Evolutionary conservation across 2,888 invertebrate genomes (phyloP).

Genomic region (Empis stercorea): DNA sequence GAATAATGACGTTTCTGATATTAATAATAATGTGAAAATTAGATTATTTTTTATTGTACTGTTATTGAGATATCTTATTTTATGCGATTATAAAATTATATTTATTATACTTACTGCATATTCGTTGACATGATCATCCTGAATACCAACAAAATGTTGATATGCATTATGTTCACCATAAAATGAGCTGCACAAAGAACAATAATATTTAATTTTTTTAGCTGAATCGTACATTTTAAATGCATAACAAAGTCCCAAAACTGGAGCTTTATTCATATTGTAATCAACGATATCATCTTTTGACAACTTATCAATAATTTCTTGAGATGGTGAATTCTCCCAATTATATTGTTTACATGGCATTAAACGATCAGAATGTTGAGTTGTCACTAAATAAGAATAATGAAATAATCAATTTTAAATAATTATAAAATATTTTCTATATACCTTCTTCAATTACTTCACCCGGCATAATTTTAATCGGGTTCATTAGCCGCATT

Average conservation of each 20-base stretch:
- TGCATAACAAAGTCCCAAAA: not conserved
- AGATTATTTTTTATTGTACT: not conserved
- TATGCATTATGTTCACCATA: not conserved
- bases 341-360: not conserved
- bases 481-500: conserved; percentile 2
- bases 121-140: not conserved
- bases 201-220: not conserved
- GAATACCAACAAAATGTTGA: not conserved
- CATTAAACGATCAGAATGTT: not conserved
- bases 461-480: conserved; percentile 11
- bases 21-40: not conserved
- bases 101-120: not conserved
- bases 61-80: too few species aligned
- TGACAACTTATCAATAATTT: not conserved
- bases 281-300: not conserved
- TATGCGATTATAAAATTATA: too few species aligned
- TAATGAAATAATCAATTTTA: too few species aligned
- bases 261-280: not conserved
- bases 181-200: not conserved
- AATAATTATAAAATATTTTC: not conserved
- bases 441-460: conserved; percentile 10
- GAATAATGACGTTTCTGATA: not conserved
- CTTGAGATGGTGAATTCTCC: not conserved
- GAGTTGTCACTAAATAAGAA: not conserved
- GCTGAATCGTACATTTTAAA: not conserved